Evolutionary conservation across 2,888 invertebrate genomes (phyloP).

Genomic region (Caenorhabditis wallacei): DNA sequence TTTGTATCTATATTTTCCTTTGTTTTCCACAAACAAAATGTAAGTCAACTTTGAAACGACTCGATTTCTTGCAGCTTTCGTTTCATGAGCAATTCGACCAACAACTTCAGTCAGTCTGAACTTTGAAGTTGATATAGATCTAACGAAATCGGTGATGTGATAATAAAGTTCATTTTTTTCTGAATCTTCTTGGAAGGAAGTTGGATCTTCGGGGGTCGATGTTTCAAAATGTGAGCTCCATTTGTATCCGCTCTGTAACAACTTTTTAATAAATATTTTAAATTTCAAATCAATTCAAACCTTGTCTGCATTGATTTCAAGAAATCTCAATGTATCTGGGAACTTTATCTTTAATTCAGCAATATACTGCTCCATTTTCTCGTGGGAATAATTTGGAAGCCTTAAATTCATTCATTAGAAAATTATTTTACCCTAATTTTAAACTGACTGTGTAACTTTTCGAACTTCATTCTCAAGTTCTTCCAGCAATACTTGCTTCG

Average conservation of each 20-base stretch:
- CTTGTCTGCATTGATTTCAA: background rate
- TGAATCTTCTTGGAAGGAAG: no score
- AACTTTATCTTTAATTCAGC: background rate
- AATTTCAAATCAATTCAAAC: background rate
- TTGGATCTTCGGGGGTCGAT: no score
- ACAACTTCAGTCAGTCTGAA: background rate
- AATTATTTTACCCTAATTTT: background rate
- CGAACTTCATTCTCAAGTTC: background rate
- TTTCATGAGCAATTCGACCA: background rate
- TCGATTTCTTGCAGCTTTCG: background rate
- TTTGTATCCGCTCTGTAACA: no score
- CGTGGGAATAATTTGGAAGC: background rate
- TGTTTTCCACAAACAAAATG: background rate
- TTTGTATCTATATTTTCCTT: conserved; percentile 3
- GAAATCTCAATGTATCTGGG: background rate
- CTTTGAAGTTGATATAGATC: background rate
- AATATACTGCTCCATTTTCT: background rate
- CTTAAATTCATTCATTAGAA: background rate
- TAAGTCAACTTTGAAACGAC: background rate
- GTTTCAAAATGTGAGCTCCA: no score
- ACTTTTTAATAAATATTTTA: background rate
- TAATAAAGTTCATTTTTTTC: no score
- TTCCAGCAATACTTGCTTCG: background rate
- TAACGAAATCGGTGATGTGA: no score
- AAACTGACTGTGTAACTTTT: background rate